Evolutionary conservation across 2,888 invertebrate genomes (phyloP).

Genomic region (Plagiodera versicolora): DNA sequence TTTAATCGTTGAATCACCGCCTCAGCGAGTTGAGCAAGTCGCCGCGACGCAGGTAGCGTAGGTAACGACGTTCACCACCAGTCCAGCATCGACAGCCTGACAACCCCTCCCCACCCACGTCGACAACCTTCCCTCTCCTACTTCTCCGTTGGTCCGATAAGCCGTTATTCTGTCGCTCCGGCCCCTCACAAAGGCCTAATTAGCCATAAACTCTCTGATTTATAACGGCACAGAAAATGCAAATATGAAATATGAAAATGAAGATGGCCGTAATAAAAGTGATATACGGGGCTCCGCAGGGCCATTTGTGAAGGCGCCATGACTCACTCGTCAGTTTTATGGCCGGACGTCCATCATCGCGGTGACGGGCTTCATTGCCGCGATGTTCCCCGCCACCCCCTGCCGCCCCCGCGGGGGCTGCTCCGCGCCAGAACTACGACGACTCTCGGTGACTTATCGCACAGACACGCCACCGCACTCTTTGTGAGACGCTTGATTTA

Average conservation of each 20-base stretch:
- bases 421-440: slow-evolving; percentile 32
- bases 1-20: too few species aligned
- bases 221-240: slow-evolving; percentile 64
- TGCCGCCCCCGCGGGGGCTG: slow-evolving; percentile 35
- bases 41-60: slow-evolving; percentile 19
- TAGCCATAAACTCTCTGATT: slow-evolving; percentile 68
- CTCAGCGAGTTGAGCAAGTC: slow-evolving; percentile 21
- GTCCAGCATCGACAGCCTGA: slow-evolving; percentile 35
- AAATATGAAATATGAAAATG: slow-evolving; percentile 65
- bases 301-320: slow-evolving; percentile 72
- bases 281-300: slow-evolving; percentile 77
- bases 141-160: slow-evolving; percentile 51
- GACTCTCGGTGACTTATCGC: slow-evolving; percentile 43
- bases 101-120: slow-evolving; percentile 13
- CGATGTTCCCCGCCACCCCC: slow-evolving; percentile 30
- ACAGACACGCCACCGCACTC: slow-evolving; percentile 55
- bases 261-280: slow-evolving; percentile 74
- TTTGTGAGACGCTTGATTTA: slow-evolving; percentile 64
- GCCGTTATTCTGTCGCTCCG: slow-evolving; percentile 55
- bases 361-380: slow-evolving; percentile 66
- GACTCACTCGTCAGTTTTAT: slow-evolving; percentile 75
- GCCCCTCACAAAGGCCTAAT: slow-evolving; percentile 60
- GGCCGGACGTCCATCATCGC: slow-evolving; percentile 71
- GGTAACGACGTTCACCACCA: slow-evolving; percentile 32
- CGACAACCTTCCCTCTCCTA: slow-evolving; percentile 4